These are phyloP conservation scores for Stegodyphus dumicola DNA, from an alignment of 1,140 invertebrate genomes.

Conservation along the genomic window DNA sequence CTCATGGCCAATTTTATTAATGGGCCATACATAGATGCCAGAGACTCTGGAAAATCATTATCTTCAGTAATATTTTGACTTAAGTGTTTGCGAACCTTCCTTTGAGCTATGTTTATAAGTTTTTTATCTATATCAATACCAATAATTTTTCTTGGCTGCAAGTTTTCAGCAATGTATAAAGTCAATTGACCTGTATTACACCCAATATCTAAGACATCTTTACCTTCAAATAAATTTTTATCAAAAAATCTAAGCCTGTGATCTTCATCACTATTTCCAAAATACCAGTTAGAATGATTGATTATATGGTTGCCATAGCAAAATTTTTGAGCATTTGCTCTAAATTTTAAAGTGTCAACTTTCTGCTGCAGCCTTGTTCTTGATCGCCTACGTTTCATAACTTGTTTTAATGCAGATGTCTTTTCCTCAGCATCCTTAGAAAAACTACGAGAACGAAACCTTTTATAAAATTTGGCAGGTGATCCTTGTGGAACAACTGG, in stretches of 20 bases:
- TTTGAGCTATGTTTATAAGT: constrained; percentile 83
- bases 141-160: constrained; percentile 84
- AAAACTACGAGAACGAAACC: background rate
- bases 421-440: constrained; percentile 17
- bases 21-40: constrained; percentile 68
- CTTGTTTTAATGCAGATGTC: background rate
- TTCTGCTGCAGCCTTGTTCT: background rate
- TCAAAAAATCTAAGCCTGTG: constrained; percentile 84
- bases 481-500: constrained; percentile 83
- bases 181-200: constrained; percentile 97
- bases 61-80: constrained; percentile 71
- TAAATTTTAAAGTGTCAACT: background rate
- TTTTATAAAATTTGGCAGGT: background rate
- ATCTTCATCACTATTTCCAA: constrained; percentile 76
- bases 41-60: constrained; percentile 68
- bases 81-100: constrained; percentile 79
- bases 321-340: constrained; percentile 72
- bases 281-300: constrained; percentile 94
- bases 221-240: constrained; percentile 86
- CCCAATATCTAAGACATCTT: constrained; percentile 95
- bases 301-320: constrained; percentile 96
- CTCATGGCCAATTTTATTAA: constrained; percentile 65
- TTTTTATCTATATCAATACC: constrained; percentile 96
- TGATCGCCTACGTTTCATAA: background rate
- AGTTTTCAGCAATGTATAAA: constrained; percentile 81